These are phyloP conservation scores for Atherinomorus stipes DNA, from an alignment of 2,113 vertebrate species.

Conservation along the genomic window DNA sequence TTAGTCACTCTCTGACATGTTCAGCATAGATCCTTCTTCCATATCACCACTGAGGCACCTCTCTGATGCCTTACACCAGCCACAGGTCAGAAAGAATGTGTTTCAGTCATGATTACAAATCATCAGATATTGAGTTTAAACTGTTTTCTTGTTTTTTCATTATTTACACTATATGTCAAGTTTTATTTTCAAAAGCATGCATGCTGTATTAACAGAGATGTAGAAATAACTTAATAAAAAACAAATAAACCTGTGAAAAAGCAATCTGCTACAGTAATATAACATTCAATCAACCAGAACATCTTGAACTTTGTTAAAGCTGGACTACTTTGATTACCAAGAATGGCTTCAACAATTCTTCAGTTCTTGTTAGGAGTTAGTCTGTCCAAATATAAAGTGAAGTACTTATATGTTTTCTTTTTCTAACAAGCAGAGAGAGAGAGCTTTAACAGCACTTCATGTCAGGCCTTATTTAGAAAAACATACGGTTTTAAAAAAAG, in stretches of 20 bases:
- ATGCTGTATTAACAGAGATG: not conserved
- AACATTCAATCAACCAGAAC: not conserved
- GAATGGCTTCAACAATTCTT: not conserved
- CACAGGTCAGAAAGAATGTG: too few relatives aligned
- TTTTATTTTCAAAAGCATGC: too few relatives aligned
- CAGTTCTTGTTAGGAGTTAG: not conserved
- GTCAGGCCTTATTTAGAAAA: conserved; percentile 20
- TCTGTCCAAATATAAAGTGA: not conserved
- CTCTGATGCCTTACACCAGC: too few relatives aligned
- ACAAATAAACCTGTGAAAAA: not conserved
- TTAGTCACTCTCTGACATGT: too few relatives aligned
- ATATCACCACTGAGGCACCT: too few relatives aligned
- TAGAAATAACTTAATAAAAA: not conserved
- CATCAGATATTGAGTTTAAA: too few relatives aligned
- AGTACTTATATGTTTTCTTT: not conserved
- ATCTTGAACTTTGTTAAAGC: not conserved
- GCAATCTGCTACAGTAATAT: not conserved
- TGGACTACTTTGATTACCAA: not conserved
- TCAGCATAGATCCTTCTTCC: too few relatives aligned
- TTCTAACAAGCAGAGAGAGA: conserved; percentile 7
- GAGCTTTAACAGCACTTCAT: conserved; percentile 4
- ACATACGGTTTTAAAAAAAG: conserved; percentile 25
- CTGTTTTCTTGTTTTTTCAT: too few relatives aligned
- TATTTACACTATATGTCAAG: too few relatives aligned
- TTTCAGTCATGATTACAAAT: too few relatives aligned